A percentile compares a stretch with the other conserved stretches of the same genome.
Evolutionary conservation across 2,888 invertebrate species (phyloP).

Genomic region (Leptopilina drosophilae): DNA sequence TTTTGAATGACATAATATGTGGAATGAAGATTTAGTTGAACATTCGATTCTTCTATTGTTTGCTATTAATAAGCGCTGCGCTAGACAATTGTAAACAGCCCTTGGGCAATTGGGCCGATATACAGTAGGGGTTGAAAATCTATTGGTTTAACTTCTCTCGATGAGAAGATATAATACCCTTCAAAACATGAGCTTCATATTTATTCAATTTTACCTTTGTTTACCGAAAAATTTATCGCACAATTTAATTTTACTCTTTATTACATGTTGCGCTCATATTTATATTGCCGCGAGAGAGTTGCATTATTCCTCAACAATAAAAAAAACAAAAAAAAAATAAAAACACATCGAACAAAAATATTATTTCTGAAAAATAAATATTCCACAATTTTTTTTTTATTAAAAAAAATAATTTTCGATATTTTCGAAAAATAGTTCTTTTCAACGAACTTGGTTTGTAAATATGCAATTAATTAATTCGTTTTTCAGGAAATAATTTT

Average conservation of each 20-base stretch:
- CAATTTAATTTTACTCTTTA: neutral
- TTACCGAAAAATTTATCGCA: neutral
- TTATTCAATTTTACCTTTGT: conserved; percentile 9
- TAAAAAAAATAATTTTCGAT: too few species aligned
- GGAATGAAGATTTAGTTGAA: neutral
- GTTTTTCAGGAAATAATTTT: too few species aligned
- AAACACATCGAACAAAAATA: too few species aligned
- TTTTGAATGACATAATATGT: neutral
- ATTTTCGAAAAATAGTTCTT: too few species aligned
- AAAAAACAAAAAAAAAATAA: neutral
- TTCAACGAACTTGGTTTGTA: too few species aligned
- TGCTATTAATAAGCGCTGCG: conserved; percentile 32
- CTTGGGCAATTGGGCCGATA: conserved; percentile 12
- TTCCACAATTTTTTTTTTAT: too few species aligned
- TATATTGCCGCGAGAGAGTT: neutral
- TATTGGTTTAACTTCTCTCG: conserved; percentile 12
- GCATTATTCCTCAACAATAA: neutral
- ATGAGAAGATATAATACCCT: conserved; percentile 9
- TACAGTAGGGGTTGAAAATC: neutral
- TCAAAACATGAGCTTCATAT: neutral
- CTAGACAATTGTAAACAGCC: conserved; percentile 26
- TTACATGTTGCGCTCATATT: neutral
- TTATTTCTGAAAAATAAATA: too few species aligned
- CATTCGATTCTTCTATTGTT: conserved; percentile 6
- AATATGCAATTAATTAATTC: too few species aligned